These are phyloP conservation scores for Melanargia galathea DNA, from an alignment of 2,888 invertebrate species.

Conservation along the genomic window DNA sequence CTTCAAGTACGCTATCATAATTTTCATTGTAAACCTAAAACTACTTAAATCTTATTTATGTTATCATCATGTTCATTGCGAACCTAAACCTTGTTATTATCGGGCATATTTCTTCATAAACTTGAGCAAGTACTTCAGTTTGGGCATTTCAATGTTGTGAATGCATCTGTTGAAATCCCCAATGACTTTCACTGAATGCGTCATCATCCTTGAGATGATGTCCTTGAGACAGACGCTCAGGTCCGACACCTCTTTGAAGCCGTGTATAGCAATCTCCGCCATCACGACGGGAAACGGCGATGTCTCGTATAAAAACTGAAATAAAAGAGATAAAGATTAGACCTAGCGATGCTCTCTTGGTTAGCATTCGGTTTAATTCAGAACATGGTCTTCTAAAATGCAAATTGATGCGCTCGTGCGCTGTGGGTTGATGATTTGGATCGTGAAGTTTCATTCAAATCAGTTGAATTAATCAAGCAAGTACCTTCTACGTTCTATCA, in stretches of 20 bases:
- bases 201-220: slow-evolving; percentile 78
- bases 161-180: slow-evolving; percentile 78
- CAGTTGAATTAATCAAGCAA: too few species aligned
- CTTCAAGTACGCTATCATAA: background rate
- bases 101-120: slow-evolving; percentile 79
- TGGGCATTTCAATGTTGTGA: slow-evolving; percentile 78
- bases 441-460: too few species aligned
- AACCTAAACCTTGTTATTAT: slow-evolving; percentile 29
- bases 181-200: slow-evolving; percentile 76
- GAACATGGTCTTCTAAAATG: background rate
- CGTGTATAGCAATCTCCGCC: slow-evolving; percentile 77
- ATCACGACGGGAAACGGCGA: slow-evolving; percentile 78
- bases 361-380: background rate
- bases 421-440: too few species aligned
- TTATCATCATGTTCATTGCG: background rate
- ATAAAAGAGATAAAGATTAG: slow-evolving; percentile 36
- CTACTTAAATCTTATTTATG: too few species aligned
- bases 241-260: slow-evolving; percentile 77
- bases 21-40: too few species aligned
- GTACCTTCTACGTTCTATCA: too few species aligned
- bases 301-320: slow-evolving; percentile 76
- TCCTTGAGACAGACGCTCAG: slow-evolving; percentile 76
- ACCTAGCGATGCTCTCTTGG: background rate
- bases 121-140: slow-evolving; percentile 73
- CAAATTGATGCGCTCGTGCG: too few species aligned